phyloP scores from a whole-genome alignment of 2,113 vertebrate species.

The Carettochelys insculpta region DNA sequence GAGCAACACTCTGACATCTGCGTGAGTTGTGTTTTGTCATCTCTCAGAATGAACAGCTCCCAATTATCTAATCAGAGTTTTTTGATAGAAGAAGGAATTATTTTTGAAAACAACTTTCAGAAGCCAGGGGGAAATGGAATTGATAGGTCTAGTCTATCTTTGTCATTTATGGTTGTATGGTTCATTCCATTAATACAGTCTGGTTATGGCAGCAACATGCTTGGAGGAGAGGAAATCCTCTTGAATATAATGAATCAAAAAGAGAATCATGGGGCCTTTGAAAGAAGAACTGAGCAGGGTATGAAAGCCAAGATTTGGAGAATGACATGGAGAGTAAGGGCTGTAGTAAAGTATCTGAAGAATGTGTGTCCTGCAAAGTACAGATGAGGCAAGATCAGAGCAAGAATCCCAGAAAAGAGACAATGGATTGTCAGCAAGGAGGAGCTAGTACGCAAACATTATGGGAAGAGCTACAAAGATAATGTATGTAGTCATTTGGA shows the following conservation, averaged over 20 bases:
- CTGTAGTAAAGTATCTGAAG: background rate
- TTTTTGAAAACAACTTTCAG: background rate
- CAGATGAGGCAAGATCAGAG: background rate
- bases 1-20: background rate
- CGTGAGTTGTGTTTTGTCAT: background rate
- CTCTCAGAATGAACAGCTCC: background rate
- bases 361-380: background rate
- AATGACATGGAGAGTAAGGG: background rate
- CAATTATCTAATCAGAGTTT: background rate
- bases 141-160: background rate
- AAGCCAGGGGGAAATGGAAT: fast-evolving
- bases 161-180: background rate
- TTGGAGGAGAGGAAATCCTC: background rate
- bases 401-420: background rate
- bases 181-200: background rate
- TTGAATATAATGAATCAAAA: background rate
- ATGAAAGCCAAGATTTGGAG: background rate
- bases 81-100: background rate
- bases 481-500: background rate
- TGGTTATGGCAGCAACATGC: background rate
- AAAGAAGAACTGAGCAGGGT: background rate
- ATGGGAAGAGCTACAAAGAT: background rate
- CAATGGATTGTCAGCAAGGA: background rate
- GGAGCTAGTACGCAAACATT: background rate
- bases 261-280: background rate